phyloP scores from a whole-genome alignment of 2,888 invertebrate species.

The Myathropa florea region DNA sequence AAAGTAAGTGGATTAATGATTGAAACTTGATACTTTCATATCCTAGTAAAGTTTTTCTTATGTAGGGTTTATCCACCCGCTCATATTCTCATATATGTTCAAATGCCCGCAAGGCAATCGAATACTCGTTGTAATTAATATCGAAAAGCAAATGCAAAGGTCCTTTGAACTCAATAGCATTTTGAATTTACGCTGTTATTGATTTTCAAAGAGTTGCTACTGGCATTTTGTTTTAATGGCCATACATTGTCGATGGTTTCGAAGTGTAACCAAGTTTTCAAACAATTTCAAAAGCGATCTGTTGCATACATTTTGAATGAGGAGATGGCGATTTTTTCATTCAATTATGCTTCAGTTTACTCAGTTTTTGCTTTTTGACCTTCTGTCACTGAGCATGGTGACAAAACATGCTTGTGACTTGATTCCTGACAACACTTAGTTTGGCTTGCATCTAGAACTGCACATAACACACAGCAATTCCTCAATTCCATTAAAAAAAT shows the following conservation, averaged over 20 bases:
- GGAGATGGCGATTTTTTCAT: not conserved
- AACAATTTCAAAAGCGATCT: not conserved
- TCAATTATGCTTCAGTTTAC: no score
- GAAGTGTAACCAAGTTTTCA: not conserved
- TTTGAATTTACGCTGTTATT: not conserved
- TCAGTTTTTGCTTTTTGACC: no score
- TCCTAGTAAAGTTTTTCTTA: not conserved
- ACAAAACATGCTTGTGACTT: no score
- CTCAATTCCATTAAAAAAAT: no score
- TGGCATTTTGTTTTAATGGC: not conserved
- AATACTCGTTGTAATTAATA: not conserved
- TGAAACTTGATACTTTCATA: not conserved
- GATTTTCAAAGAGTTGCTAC: not conserved
- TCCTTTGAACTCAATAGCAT: not conserved
- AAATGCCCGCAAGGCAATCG: not conserved
- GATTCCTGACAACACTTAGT: no score
- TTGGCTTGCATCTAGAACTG: not conserved
- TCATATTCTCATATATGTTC: not conserved
- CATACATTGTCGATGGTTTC: not conserved
- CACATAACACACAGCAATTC: no score
- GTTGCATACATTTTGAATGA: no score
- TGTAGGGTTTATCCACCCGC: not conserved
- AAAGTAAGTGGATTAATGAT: no score
- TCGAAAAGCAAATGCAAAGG: not conserved
- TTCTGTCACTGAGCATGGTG: no score